These are phyloP conservation scores for Phoenicopterus ruber DNA, from an alignment of 2,113 vertebrate species.

Conservation along the genomic window DNA sequence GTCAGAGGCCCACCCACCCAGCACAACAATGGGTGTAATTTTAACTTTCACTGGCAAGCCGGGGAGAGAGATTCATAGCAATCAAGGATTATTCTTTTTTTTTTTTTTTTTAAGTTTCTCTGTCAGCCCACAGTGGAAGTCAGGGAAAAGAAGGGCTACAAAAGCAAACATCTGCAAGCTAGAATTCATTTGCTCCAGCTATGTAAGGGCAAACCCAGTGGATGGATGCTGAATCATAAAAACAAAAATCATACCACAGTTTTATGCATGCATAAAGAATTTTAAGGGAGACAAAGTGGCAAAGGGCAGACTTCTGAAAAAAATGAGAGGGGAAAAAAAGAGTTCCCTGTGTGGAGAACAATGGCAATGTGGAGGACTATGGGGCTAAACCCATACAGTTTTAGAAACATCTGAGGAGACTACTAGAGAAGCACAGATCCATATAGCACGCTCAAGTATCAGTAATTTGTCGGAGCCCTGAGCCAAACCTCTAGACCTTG, in stretches of 20 bases:
- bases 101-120: not conserved
- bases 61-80: not conserved
- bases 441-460: not conserved
- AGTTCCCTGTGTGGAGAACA: not conserved
- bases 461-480: not conserved
- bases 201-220: not conserved
- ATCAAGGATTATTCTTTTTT: not conserved
- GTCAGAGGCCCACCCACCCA: not conserved
- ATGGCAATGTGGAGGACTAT: not conserved
- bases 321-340: accelerated
- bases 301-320: not conserved
- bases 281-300: not conserved
- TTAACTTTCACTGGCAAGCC: not conserved
- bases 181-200: not conserved
- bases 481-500: not conserved
- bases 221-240: not conserved
- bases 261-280: not conserved
- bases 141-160: not conserved
- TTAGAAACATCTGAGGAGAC: not conserved
- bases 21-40: not conserved
- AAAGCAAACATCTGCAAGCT: not conserved
- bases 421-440: not conserved
- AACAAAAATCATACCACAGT: not conserved
- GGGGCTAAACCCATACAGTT: not conserved
- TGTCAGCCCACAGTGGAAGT: not conserved